Evolutionary conservation across 2,888 invertebrate genomes (phyloP), one percentile per base, ranked within the genome.

Genomic region (Hemistola chrysoprasaria): DNA sequence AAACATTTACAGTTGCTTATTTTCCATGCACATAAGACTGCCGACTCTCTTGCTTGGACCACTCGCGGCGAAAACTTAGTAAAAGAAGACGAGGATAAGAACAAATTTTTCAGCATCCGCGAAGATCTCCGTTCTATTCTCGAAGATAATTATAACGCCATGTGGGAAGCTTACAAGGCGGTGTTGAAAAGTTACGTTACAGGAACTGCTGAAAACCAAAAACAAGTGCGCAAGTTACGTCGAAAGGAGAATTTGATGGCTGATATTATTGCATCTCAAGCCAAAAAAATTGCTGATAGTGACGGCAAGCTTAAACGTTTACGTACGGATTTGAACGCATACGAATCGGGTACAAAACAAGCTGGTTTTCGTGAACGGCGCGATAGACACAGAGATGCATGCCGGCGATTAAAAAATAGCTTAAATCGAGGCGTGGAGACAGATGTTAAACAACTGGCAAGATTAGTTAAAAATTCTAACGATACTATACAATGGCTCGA

Each of bases 301-400:
- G 84, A 81, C 40, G 76, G 67, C 1, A 8, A 84, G 32, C 65
- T 87, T 0, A 81, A 59, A 59, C 72, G 68, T 10, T 63, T 88
- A 24, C 74, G 80, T 9, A 39, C 37, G n/a, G 87, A 88, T 53
- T 50, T 87, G 9, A 64, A 66, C n/a, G 76, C 78, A 1, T 86
- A 86, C 36, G 87, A 87, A 57, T 80, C 86, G 9, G 87, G 88
- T 1, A 74, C 81, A 11, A 87, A 86, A 47, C 87, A 86, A 55
- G 80, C 82, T 7, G 79, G 65, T 8, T 86, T 87, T 52, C 63
- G 86, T 31, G 85, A 84, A 36, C 79, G 85, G 4, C 80, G 86
- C 1, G 59, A 82, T 32, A 71, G 78, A 40, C 78, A 87, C 39
- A 68, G 85, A 31, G 61, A 67, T 8, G 88, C 87, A 6, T 85